These are phyloP conservation scores for Myotis myotis DNA, from an alignment of 2,797 vertebrate genomes.

Conservation along the genomic window DNA sequence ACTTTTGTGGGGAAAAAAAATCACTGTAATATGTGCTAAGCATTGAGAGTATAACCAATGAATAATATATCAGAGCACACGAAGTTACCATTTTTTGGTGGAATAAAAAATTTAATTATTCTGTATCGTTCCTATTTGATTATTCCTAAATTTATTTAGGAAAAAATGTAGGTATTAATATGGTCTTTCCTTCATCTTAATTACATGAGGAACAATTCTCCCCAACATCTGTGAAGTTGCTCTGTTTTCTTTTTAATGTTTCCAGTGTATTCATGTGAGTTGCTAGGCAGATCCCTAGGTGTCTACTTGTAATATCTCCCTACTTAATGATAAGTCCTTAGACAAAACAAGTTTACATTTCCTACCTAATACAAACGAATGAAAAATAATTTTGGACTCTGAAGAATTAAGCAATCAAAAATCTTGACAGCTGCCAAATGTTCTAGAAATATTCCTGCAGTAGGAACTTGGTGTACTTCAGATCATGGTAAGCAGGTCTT, in stretches of 20 bases:
- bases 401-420: constrained; percentile 25
- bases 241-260: not conserved
- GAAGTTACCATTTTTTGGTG: not conserved
- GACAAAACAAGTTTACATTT: not conserved
- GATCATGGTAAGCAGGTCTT: not conserved
- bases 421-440: not conserved
- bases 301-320: not conserved
- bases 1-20: not conserved
- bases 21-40: not conserved
- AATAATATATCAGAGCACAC: not conserved
- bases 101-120: not conserved
- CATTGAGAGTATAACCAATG: not conserved
- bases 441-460: not conserved
- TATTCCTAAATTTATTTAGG: not conserved
- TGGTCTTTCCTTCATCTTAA: not conserved
- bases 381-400: not conserved
- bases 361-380: not conserved
- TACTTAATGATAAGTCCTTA: not conserved
- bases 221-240: not conserved
- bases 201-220: not conserved
- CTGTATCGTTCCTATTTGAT: not conserved
- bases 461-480: not conserved
- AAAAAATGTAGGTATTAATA: not conserved
- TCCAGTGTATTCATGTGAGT: not conserved
- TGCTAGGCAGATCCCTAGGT: not conserved